Evolutionary conservation across 2,113 vertebrate species (phyloP), one percentile per base, ranked within the genome.

Genomic region (Hyla sarda): DNA sequence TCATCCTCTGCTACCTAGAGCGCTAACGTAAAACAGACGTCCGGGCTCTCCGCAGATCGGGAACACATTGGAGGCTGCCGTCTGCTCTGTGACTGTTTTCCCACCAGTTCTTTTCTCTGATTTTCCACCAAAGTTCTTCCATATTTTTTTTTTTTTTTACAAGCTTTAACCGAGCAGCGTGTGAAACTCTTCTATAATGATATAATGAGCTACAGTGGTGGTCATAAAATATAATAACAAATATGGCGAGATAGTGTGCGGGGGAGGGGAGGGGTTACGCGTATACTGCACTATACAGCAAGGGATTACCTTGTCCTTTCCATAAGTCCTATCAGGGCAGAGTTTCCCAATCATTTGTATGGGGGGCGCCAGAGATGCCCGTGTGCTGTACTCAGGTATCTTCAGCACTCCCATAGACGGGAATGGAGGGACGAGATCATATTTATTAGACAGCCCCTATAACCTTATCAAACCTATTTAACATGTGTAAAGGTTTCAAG

Each of bases 101-200:
- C 21, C 50, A 34, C 23, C 30, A 76, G 75, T 30, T 45, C 23
- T 41, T 28, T 34, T 28, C 75, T 78, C 28, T 78, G 75, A 54
- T 78, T 25, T 54, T 5, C 17, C 23, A 28, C 75, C 75, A 78
- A 78, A 54, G 28, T 56, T 78, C 32, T 62, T 10, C n/a, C n/a
- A n/a, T 13, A 16, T 52, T 16, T n/a, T n/a, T 32, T 3, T 58
- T 69, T 32, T 69, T 69, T 21, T 19, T 30, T 69, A 34, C 16
- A 9, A 34, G 65, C 16, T 19, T 28, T 28, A n/a, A 13, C 25
- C 19, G 23, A 58, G 56, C 9, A 37, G 30, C 65, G 65, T 69
- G 65, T 34, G 65, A 69, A 69, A 69, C 5, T 34, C 65, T 34
- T 34, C 60, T 62, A 25, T 45, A 80, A 80, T 41, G 16, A 79